These are phyloP conservation scores for Megaustenia siamemsis DNA, from an alignment of 2,888 invertebrate species.

Conservation along the genomic window DNA sequence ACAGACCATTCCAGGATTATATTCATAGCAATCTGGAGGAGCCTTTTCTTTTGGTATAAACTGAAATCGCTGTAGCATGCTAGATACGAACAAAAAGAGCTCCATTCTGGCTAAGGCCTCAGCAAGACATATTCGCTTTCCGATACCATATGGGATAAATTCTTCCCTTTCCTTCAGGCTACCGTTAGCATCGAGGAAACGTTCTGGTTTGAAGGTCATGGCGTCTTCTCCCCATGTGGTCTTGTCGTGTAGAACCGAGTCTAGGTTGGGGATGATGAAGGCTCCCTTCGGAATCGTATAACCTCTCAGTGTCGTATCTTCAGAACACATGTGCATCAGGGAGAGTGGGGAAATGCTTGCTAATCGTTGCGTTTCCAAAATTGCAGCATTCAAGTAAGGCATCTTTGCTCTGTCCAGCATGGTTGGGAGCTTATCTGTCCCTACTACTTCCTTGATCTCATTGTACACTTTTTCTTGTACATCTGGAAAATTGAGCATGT, in stretches of 20 bases:
- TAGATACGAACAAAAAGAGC: constrained; percentile 37
- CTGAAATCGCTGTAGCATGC: constrained; percentile 41
- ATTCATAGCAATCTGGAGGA: constrained; percentile 22
- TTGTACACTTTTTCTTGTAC: constrained; percentile 68
- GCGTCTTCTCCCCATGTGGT: constrained; percentile 62
- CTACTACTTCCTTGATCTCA: constrained; percentile 75
- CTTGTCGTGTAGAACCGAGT: constrained; percentile 65
- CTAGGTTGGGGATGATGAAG: constrained; percentile 50
- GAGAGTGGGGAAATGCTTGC: constrained; percentile 56
- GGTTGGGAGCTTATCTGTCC: constrained; percentile 59
- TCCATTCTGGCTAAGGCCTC: constrained; percentile 39
- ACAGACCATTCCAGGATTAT: not conserved
- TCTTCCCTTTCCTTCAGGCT: constrained; percentile 49
- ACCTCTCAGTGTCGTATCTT: constrained; percentile 66
- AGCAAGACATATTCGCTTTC: not conserved
- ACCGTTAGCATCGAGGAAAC: constrained; percentile 63
- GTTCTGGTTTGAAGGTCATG: constrained; percentile 65
- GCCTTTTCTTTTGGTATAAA: constrained; percentile 38
- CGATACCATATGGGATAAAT: constrained; percentile 57
- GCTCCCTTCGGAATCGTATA: constrained; percentile 70
- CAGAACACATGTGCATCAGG: constrained; percentile 5
- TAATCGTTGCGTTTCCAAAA: not conserved
- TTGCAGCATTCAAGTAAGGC: constrained; percentile 1
- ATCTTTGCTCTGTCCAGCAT: not conserved
- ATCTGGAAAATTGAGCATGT: constrained; percentile 84